Evolutionary conservation across 2,797 vertebrate species (phyloP).

Genomic region (Chrysocyon brachyurus): DNA sequence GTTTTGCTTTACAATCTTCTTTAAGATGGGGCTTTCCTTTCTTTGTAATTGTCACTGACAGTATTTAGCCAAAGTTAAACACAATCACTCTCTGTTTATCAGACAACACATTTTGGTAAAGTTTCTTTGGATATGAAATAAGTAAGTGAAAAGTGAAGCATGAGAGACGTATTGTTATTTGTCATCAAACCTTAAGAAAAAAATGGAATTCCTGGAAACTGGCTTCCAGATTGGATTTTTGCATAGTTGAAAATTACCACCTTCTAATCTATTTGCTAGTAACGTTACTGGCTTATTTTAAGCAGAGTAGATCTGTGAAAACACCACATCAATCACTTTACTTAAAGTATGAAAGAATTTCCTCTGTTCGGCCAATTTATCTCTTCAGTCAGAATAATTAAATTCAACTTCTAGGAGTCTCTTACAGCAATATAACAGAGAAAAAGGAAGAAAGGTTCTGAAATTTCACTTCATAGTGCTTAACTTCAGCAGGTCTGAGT

Average conservation of each 20-base stretch:
- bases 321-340: neutral
- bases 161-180: neutral
- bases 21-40: neutral
- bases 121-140: neutral
- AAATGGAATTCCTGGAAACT: neutral
- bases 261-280: neutral
- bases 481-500: neutral
- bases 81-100: neutral
- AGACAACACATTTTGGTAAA: neutral
- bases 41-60: neutral
- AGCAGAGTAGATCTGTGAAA: neutral
- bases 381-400: neutral
- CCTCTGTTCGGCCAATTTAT: neutral
- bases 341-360: neutral
- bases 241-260: neutral
- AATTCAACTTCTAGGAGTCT: neutral
- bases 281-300: neutral
- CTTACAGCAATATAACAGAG: neutral
- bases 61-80: neutral
- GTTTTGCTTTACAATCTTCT: neutral
- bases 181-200: neutral
- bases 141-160: neutral
- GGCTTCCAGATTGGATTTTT: neutral
- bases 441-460: neutral
- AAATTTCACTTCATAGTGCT: neutral